Conservation (phyloP, 1,140 invertebrate species). For the Andrena cerasifolii region DNA sequence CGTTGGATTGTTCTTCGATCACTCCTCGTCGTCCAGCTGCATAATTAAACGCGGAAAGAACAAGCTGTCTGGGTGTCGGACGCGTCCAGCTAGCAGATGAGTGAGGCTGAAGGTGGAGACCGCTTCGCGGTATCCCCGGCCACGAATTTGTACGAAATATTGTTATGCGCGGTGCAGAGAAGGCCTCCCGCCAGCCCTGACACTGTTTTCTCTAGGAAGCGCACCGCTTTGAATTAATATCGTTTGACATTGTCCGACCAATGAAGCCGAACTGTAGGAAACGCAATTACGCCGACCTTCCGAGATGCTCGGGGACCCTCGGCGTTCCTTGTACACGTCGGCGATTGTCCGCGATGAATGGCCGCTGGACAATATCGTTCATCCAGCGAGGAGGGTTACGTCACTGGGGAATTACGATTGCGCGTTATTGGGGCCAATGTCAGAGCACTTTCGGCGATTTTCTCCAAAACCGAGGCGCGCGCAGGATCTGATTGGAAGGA, state of each 20-base stretch:
- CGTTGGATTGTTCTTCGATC: too few relatives aligned
- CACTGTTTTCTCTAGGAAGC: conserved; percentile 51
- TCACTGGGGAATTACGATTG: not conserved
- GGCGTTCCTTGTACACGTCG: not conserved
- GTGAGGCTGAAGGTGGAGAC: too few relatives aligned
- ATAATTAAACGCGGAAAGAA: not conserved
- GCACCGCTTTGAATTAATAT: conserved; percentile 44
- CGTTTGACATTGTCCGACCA: conserved; percentile 26
- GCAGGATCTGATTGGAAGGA: too few relatives aligned
- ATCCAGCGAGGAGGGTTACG: not conserved
- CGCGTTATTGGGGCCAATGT: not conserved
- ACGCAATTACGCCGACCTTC: conserved; percentile 15
- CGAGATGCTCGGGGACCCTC: conserved; percentile 5
- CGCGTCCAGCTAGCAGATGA: not conserved
- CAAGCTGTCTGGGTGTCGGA: not conserved
- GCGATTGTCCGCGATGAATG: conserved; percentile 16
- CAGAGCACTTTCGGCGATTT: not conserved
- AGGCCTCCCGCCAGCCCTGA: conserved; percentile 27
- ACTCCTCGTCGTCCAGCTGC: not conserved
- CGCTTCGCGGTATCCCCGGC: too few relatives aligned
- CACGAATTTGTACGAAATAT: conserved; percentile 36
- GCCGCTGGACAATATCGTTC: not conserved
- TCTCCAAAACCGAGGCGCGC: too few relatives aligned
- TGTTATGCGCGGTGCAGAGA: conserved; percentile 35
- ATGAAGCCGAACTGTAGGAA: conserved; percentile 32